Evolutionary conservation across 23 tunicate genomes (phyloP).

Genomic region (Styela plicata): DNA sequence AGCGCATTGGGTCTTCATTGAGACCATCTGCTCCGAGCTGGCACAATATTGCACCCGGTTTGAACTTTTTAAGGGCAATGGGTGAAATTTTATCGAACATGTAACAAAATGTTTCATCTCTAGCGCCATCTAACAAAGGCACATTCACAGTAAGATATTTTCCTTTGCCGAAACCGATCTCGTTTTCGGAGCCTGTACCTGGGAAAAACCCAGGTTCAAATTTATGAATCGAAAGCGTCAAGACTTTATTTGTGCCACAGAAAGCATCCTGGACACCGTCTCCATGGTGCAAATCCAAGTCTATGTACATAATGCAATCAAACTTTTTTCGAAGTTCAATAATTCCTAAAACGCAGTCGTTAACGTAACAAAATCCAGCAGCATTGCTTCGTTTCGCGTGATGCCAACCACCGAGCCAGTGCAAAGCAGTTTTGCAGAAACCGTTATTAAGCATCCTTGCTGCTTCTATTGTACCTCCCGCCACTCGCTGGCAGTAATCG

Average conservation of each 20-base stretch:
- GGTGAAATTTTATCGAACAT: slow-evolving; percentile 38
- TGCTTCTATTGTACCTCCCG: slow-evolving; percentile 77
- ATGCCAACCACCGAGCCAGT: slow-evolving; percentile 96
- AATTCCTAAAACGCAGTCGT: slow-evolving; percentile 78
- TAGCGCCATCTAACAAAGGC: slow-evolving; percentile 64
- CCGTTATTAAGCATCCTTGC: slow-evolving; percentile 41
- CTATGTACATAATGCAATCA: slow-evolving; percentile 58
- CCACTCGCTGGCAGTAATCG: slow-evolving; percentile 57
- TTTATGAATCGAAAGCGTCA: slow-evolving; percentile 72
- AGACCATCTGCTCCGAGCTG: slow-evolving; percentile 87
- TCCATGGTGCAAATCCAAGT: slow-evolving; percentile 92
- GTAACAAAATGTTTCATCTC: slow-evolving; percentile 38
- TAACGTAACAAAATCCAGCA: slow-evolving; percentile 83
- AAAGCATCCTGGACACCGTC: slow-evolving; percentile 94
- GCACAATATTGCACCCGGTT: slow-evolving; percentile 72
- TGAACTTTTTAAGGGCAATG: slow-evolving; percentile 33
- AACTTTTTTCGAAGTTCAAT: slow-evolving; percentile 40
- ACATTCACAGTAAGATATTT: slow-evolving; percentile 50
- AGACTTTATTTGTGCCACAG: slow-evolving; percentile 67
- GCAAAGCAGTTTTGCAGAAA: slow-evolving; percentile 44
- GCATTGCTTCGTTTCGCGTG: slow-evolving; percentile 75
- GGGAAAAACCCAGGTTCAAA: slow-evolving; percentile 84
- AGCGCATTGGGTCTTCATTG: slow-evolving; percentile 82
- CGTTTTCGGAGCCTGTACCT: slow-evolving; percentile 58
- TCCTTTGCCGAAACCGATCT: slow-evolving; percentile 77